Base-by-base conservation (phyloP, 2,113 vertebrate species). In the Lophochroa leadbeateri region DNA sequence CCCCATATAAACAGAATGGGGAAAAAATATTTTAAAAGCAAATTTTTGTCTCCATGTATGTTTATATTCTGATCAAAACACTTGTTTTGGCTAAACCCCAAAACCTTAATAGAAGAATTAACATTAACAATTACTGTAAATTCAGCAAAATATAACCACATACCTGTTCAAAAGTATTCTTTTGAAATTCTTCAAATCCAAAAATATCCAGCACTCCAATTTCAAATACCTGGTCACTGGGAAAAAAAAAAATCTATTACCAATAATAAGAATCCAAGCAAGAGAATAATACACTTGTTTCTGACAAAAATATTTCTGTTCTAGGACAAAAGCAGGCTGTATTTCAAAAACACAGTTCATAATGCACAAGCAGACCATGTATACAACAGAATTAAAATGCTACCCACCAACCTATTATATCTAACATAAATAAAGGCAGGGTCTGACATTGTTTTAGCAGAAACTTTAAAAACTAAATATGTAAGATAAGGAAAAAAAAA, bases 181-280 rank as follows among this genome's bases (percentile, higher is more conserved):
- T 99, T 58, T 98, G 99, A 97, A 99, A 98, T 89, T 99, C 99
- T 97, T 99, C 98, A 98, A 99, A 99, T 67, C 99, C 99, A 97
- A 99, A 99, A 92, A 99, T 98, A 97, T 99, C 99, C 97, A 99
- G 94, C 85, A 99, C 98, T 70, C 98, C 98, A 78, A 99, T 98
- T 97, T 99, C 98, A 96, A 99, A 91, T 2, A 97, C 89, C 47
- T 98, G 98, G 65, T 98, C 97, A 85, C 99, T 99, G 93, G 35
- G 93, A 2, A 65, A 90, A 83, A 87, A 83, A 87, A 90, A n/a
- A 44, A 71, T 11, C 65, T 8, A 71, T 39, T 81, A 70, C 52
- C 39, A 43, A 35, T 25, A 39, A 27, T 64, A 90, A 88, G 39
- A 88, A 94, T 76, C 91, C 65, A 92, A 82, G 21, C 11, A 95